Evolutionary conservation across 2,888 invertebrate species (phyloP).

Genomic region (Coremacera marginata): DNA sequence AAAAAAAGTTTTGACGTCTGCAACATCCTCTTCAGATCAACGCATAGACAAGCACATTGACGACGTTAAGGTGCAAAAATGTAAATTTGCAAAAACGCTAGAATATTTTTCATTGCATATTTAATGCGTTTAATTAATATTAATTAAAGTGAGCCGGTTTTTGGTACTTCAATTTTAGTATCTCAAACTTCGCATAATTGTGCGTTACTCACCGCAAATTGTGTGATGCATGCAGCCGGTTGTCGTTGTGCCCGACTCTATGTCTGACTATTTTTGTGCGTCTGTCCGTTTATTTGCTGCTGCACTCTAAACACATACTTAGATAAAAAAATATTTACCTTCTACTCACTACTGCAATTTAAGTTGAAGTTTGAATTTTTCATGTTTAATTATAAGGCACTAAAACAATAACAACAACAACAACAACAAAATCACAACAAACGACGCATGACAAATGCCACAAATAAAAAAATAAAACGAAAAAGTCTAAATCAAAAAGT

Average conservation of each 20-base stretch:
- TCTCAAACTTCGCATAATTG: not conserved
- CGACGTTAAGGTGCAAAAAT: not conserved
- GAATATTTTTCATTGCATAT: conserved; percentile 52
- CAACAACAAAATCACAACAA: not conserved
- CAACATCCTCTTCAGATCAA: conserved; percentile 20
- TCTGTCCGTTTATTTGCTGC: not conserved
- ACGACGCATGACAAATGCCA: conserved; percentile 23
- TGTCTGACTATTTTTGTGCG: not conserved
- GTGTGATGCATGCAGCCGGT: not conserved
- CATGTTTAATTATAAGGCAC: conserved; percentile 12
- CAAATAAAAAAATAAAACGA: not conserved
- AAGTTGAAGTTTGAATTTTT: conserved; percentile 8
- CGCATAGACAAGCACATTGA: not conserved
- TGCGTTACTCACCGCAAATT: not conserved
- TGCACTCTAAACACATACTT: not conserved
- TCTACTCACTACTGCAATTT: not conserved
- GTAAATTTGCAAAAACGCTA: not conserved
- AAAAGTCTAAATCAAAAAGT: not conserved
- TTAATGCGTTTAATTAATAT: conserved; percentile 62
- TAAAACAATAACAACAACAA: not conserved
- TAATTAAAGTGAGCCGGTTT: conserved; percentile 53
- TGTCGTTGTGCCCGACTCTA: not conserved
- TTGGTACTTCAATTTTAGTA: not conserved
- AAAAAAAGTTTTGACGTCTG: not conserved
- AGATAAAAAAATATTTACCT: not conserved